Base-by-base conservation (phyloP, 2,113 vertebrate genomes). In the Sterrhoptilus dennistouni region DNA sequence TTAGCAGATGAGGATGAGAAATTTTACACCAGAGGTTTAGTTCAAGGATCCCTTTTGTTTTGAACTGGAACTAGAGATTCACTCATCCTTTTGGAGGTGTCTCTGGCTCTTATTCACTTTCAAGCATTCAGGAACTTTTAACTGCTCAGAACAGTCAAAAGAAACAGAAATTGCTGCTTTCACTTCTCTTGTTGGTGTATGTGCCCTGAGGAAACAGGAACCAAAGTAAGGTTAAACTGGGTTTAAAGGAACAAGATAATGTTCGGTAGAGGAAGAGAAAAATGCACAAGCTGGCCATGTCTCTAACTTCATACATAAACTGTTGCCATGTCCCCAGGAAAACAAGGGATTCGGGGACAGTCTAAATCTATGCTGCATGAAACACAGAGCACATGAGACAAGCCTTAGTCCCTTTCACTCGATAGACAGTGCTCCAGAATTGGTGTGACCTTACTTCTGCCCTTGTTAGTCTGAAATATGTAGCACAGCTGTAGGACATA, bases 201-300 rank as follows among this genome's bases (percentile, higher is more conserved):
- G 56, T 64, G 40, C 36, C n/a, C 57, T 91, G 45, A 83, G 91
- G 95, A 95, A 96, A 89, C 64, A 95, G 96, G 94, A 96, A 95
- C 84, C 61, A 45, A 78, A 91, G 57, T 60, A 86, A 93, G 90
- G 89, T 93, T 93, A 94, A 86, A 36, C 52, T 86, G 50, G 57
- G 92, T 96, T 94, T 93, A 97, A 93, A 88, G 92, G 94, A 97
- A 96, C 85, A 93, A 89, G 50, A 71, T 81, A 90, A 71, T 68
- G 13, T 75, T 94, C 86, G 64, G 56, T 79, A 83, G 70, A 86
- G 89, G 83, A 90, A 83, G 75, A 56, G 87, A 83, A 89, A 91
- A 82, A 86, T 59, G 23, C 83, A 16, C 70, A 47, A 82, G n/a
- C 49, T 91, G 47, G 22, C 64, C 60, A 53, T 49, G 19, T 65